phyloP scores from a whole-genome alignment of 1,140 invertebrate genomes.

The Grapholita molesta region DNA sequence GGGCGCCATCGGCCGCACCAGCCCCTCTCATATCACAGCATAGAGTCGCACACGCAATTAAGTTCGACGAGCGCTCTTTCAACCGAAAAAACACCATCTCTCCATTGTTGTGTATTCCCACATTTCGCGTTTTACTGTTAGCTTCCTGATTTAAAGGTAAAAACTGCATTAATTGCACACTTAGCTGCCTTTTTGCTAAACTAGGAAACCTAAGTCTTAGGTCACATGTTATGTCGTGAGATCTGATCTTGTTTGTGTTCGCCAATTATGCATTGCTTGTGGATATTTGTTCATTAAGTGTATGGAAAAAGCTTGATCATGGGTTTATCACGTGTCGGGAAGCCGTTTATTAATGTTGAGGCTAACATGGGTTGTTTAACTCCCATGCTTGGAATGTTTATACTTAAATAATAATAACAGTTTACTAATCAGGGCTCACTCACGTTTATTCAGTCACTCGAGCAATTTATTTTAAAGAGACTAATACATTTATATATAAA shows the following conservation, averaged over 20 bases:
- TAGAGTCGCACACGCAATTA: conserved; percentile 63
- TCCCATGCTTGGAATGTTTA: neutral
- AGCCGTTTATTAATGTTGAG: neutral
- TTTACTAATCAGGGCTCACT: no score
- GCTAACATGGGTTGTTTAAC: neutral
- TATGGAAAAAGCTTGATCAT: neutral
- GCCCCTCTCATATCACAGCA: conserved; percentile 52
- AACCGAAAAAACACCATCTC: conserved; percentile 70
- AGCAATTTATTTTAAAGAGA: no score
- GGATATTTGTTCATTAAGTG: neutral
- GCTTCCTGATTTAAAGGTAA: conserved; percentile 66
- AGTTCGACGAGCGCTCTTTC: conserved; percentile 68
- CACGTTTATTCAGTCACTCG: no score
- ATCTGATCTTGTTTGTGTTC: neutral
- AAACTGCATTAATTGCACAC: conserved; percentile 68
- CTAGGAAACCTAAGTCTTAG: conserved; percentile 37
- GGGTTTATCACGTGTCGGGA: neutral
- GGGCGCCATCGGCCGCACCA: conserved; percentile 22
- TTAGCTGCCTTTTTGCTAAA: conserved; percentile 37
- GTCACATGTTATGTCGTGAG: conserved; percentile 4
- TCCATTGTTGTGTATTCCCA: conserved; percentile 69
- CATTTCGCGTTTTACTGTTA: conserved; percentile 73
- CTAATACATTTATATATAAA: no score
- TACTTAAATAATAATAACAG: neutral
- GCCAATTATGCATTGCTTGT: neutral